Base-by-base conservation (phyloP, 2,797 vertebrate genomes). In the Tympanoctomys barrerae region DNA sequence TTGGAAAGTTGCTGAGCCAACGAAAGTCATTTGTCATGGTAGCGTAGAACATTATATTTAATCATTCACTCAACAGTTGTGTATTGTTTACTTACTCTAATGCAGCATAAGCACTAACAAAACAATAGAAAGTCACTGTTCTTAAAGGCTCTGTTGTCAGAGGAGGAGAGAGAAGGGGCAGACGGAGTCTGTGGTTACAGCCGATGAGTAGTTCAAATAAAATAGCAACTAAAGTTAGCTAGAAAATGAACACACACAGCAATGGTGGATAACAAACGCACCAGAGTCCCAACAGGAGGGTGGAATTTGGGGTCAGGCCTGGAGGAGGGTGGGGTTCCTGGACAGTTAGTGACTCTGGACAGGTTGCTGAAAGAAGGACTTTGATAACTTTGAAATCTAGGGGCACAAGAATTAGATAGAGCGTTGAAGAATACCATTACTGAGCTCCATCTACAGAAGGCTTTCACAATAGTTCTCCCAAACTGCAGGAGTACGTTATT, bases 1-100 rank as follows among this genome's bases (percentile, higher is more conserved):
- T 95, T 81, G 68, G 62, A 90, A 94, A 90, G 54, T 90, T 95
- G 62, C 81, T 88, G 61, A 96, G 33, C 7, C 61, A 94, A 89
- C 36, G 75, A 89, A 33, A 91, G 85, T 73, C 19, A 94, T 89
- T 96, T 80, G 57, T 49, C 86, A 68, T 68, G 24, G 62, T 77
- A 14, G 16, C 78, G 8, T 42, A n/a, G 42, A 68, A 64, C 64
- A 88, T 52, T 87, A 84, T 13, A 94, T 79, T 90, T 83, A 91
- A 82, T 64, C 24, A 89, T 82, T 93, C 33, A 77, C 49, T 87
- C 22, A 28, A 59, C 9, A 92, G 80, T 57, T 83, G 71, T 82
- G 52, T 90, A 57, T 84, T 89, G 31, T 78, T 8, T 1, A 61
- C 14, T 33, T 61, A 84, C 36, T 89, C 1, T 70, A 3, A 42